Base-by-base conservation (phyloP, 2,888 invertebrate genomes). In the Cybosia mesomella region DNA sequence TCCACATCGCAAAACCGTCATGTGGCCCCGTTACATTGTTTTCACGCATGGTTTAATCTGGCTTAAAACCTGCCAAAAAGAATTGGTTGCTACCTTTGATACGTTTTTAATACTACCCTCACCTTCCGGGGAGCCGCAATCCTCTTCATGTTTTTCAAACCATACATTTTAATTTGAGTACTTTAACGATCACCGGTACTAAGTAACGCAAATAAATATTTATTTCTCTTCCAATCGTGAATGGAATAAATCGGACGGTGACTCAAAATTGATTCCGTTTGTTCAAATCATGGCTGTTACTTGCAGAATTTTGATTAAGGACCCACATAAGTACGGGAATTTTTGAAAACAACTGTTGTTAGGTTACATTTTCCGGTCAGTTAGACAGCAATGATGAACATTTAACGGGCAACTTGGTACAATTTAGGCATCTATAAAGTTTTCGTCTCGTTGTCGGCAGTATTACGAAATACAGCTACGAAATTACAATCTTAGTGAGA, bases 161-260 rank as follows among this genome's bases (percentile, higher is more conserved):
- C 72, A 72, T 78, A 78, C 68, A 80, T 82, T 79, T 83, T 76
- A 79, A 80, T 78, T n/a, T 72, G 70, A 76, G 73, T 59, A 61
- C 71, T 69, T 73, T 76, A 75, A 72, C 75, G 76, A 76, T 79
- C 76, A 74, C 71, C 61, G 67, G 62, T 55, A 71, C 65, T 75
- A 75, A 81, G 75, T 79, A 81, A 75, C 53, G 32, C 65, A 81
- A 80, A 79, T 81, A 83, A 82, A 85, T 82, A 83, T 83, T 82
- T 80, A 74, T 79, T 66, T 77, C 68, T 70, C 75, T 71, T 66
- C 54, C 72, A 76, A 79, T 81, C 77, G 66, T 67, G 72, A 72
- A 68, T 61, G 57, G 61, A 70, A 74, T 80, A 79, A 80, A 82
- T 82, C 67, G 75, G 66, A 66, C 64, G 60, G 49, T 75, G 71